These are phyloP conservation scores for Volucella bombylans DNA, from an alignment of 2,888 invertebrate species.

Conservation along the genomic window DNA sequence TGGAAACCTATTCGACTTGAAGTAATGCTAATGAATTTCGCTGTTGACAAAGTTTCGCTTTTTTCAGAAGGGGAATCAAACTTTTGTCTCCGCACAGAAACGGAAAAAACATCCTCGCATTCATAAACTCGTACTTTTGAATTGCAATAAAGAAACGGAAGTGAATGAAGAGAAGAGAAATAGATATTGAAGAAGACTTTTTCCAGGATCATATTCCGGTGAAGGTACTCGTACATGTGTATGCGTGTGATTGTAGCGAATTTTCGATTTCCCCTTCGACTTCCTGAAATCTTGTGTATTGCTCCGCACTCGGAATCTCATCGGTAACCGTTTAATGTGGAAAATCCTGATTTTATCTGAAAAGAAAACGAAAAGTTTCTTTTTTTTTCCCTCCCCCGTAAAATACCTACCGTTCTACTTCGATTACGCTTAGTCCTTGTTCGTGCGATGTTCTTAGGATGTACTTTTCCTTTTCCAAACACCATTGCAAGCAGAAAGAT, in stretches of 20 bases:
- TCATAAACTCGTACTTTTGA: no score
- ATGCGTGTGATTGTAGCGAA: slow-evolving; percentile 25
- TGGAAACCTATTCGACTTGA: not conserved
- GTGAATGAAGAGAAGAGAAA: slow-evolving; percentile 5
- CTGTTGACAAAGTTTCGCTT: not conserved
- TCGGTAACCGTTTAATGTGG: slow-evolving; percentile 63
- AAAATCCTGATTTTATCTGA: slow-evolving; percentile 66
- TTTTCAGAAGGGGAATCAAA: not conserved
- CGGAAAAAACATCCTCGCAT: no score
- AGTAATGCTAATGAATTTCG: slow-evolving; percentile 46
- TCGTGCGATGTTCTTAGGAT: slow-evolving; percentile 31
- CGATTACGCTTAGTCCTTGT: slow-evolving; percentile 31
- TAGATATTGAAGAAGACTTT: not conserved
- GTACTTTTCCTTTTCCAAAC: slow-evolving; percentile 12
- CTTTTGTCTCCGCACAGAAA: not conserved
- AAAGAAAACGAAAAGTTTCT: slow-evolving; percentile 37
- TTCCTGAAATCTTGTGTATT: slow-evolving; percentile 42
- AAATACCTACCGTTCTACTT: slow-evolving; percentile 41
- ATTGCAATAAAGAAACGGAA: slow-evolving; percentile 56
- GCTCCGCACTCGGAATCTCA: slow-evolving; percentile 10
- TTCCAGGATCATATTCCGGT: not conserved
- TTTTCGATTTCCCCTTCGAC: slow-evolving; percentile 72
- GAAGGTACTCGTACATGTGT: not conserved
- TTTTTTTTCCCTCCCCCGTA: slow-evolving; percentile 3
- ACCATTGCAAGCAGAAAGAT: not conserved